Evolutionary conservation across 2,888 invertebrate genomes (phyloP), one percentile per base, ranked within the genome.

Genomic region (Rapana venosa): DNA sequence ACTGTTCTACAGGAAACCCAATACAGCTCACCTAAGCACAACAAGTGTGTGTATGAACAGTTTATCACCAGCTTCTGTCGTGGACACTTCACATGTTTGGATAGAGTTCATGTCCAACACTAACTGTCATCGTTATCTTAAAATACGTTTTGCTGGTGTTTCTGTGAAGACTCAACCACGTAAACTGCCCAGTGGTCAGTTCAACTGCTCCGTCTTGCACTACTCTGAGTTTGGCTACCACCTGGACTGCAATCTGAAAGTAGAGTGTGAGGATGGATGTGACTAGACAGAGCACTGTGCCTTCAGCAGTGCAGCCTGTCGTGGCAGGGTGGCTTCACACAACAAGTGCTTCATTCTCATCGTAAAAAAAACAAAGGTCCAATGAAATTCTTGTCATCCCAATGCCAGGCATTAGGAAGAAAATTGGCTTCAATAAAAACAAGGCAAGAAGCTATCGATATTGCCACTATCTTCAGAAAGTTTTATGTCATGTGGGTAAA

Each of bases 251-350:
- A 35, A 79, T n/a, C 79, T 35, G 79, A 79, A 15, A 22, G 13
- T 32, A 35, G 79, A 79, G 35, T 79, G 79, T 79, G 79, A 79
- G 22, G 35, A 79, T 32, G 79, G 35, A 36, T 35, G 35, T 13
- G 79, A 79, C 15, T 35, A 79, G 32, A 35, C 79, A 79, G 79
- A 79, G 35, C 79, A 79, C 79, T 79, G 79, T 35, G 17, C 79
- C 35, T 79, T 79, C 79, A 79, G 79, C 35, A 35, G 79, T 32
- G 35, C 79, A 5, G 35, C 32, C 22, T 79, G 79, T 35, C 79
- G 15, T 1, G 79, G 79, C 15, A 20, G 17, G 79, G 79, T 79
- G 79, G 79, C 79, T 79, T 79, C 79, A 20, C 35, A 1, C 17
- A 35, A 35, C 17, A 79, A 79, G 20, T 79, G 79, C 32, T 79